phyloP scores from a whole-genome alignment of 2,888 invertebrate genomes.

The Lithosia quadra region DNA sequence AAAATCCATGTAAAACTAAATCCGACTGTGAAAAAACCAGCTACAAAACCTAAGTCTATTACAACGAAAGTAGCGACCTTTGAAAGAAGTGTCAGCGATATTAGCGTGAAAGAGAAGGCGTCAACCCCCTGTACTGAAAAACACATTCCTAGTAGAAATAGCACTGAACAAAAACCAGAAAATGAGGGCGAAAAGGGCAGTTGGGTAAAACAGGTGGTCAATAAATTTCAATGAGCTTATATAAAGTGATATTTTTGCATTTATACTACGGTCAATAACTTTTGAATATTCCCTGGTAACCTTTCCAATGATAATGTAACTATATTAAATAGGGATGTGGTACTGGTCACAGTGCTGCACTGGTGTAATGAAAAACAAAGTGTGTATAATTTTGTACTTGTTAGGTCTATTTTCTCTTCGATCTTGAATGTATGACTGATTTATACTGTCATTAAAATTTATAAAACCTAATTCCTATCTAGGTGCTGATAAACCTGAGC shows the following conservation, averaged over 20 bases:
- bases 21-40: constrained; percentile 65
- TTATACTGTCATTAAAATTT: background rate
- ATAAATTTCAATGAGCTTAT: constrained; percentile 88
- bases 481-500: no score
- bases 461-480: background rate
- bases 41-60: constrained; percentile 73
- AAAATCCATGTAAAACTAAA: constrained; percentile 66
- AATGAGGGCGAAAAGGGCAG: constrained; percentile 82
- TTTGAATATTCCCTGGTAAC: background rate
- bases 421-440: background rate
- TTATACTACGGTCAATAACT: constrained; percentile 54
- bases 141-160: constrained; percentile 58
- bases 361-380: background rate
- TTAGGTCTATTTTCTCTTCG: background rate
- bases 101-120: constrained; percentile 50
- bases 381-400: background rate
- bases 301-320: background rate
- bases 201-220: constrained; percentile 92
- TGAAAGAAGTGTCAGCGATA: constrained; percentile 69
- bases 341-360: no score
- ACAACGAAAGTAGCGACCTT: constrained; percentile 78
- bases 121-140: constrained; percentile 42
- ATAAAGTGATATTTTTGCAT: constrained; percentile 69
- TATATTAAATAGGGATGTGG: background rate
- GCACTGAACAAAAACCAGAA: constrained; percentile 55